These are phyloP conservation scores for Paguma larvata DNA, from an alignment of 2,797 vertebrate species.

Conservation along the genomic window DNA sequence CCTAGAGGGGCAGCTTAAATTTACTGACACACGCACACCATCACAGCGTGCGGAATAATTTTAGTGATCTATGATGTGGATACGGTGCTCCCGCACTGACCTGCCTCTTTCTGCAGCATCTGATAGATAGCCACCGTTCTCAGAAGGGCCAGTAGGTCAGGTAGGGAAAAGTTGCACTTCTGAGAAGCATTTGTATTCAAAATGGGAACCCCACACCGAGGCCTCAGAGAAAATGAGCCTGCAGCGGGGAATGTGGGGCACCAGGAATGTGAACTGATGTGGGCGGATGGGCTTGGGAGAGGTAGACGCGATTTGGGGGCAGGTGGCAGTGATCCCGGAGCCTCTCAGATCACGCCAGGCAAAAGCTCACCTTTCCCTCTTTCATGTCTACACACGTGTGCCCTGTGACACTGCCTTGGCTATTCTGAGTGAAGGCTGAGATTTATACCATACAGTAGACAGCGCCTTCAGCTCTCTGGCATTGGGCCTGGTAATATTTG, in stretches of 20 bases:
- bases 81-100: background rate
- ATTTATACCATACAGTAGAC: slow-evolving; percentile 62
- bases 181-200: background rate
- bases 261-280: background rate
- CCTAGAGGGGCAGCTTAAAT: background rate
- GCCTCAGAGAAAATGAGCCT: background rate
- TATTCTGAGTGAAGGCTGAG: slow-evolving; percentile 55
- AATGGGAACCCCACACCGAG: background rate
- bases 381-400: background rate
- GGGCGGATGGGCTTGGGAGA: background rate
- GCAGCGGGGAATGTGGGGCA: background rate
- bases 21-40: background rate
- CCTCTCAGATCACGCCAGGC: background rate
- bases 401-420: background rate
- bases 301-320: background rate
- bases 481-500: slow-evolving; percentile 69
- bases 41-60: background rate
- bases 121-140: background rate
- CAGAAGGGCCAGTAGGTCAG: background rate
- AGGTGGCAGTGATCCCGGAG: background rate
- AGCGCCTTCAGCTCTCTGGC: slow-evolving; percentile 68
- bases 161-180: background rate
- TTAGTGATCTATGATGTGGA: background rate
- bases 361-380: slow-evolving; percentile 25
- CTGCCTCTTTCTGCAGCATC: background rate